Base-by-base conservation (phyloP, 2,113 vertebrate genomes). In the Carassius carassius region DNA sequence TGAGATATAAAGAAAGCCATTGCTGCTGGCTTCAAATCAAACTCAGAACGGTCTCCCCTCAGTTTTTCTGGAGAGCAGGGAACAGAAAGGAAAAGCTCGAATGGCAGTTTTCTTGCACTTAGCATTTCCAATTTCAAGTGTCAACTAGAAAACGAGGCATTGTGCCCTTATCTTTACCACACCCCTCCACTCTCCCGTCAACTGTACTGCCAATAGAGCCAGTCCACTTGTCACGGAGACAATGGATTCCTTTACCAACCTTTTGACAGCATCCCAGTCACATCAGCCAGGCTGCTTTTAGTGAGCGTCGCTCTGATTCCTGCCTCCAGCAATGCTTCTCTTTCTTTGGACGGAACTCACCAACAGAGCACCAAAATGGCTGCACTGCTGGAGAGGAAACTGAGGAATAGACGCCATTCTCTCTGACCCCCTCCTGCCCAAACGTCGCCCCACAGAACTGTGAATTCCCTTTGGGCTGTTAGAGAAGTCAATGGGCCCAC, bases 161-260 rank as follows among this genome's bases (percentile, higher is more conserved):
- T 94, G 92, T 94, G 89, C 88, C 58, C 44, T 44, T 87, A 90
- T 78, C 29, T 73, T 83, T 56, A 63, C 60, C 32, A 69, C 37
- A 60, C 29, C 76, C 83, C 78, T 65, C 21, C 70, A 89, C 78
- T 80, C 65, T 88, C 88, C 91, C 91, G 90, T 93, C 91, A 93
- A 93, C 94, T 94, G 93, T 94, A 94, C 93, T 93, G 93, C 94
- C 94, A 95, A 95, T 95, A 94, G 94, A 94, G 91, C 92, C 91
- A 92, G 94, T 93, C 91, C 93, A 95, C 94, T 94, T 95, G 93
- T 95, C 94, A 95, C 69, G 85, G 89, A 90, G 88, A 94, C 94
- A 94, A 94, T 92, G 92, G 88, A 47, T 70, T 90, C 88, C 89
- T 92, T 93, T 94, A 84, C 92, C 91, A 92, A 87, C 89, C 88